phyloP scores from a whole-genome alignment of 2,113 vertebrate species.

The Micronisus gabar region DNA sequence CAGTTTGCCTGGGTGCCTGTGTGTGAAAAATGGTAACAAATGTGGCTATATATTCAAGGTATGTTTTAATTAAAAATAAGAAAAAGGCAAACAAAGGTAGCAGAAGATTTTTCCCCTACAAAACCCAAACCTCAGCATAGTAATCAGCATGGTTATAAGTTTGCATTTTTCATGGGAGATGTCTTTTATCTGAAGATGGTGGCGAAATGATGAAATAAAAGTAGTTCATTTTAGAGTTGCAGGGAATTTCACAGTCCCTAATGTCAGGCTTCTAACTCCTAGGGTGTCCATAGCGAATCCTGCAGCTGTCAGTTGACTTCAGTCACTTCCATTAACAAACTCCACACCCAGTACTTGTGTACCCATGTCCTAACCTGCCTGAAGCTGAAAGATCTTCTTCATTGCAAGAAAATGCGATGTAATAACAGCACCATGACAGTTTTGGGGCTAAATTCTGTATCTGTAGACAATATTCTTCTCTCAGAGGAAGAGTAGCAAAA shows the following conservation, averaged over 20 bases:
- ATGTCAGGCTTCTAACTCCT: neutral
- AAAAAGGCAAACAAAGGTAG: neutral
- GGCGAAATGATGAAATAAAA: neutral
- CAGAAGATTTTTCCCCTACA: neutral
- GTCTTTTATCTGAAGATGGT: neutral
- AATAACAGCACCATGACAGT: neutral
- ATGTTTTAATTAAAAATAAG: neutral
- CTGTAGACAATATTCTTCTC: neutral
- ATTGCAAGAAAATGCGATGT: neutral
- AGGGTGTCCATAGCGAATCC: fast-evolving
- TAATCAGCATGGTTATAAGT: neutral
- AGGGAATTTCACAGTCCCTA: neutral
- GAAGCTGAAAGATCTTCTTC: neutral
- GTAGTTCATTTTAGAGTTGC: neutral
- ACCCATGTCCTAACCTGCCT: neutral
- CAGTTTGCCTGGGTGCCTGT: fast-evolving
- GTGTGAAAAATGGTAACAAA: neutral
- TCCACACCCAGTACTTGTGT: neutral
- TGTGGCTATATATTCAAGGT: neutral
- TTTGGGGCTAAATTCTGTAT: neutral
- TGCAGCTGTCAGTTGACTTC: neutral
- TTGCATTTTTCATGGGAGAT: neutral
- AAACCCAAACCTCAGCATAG: neutral
- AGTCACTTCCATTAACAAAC: neutral
- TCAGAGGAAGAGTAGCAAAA: neutral